Conservation (phyloP, 2,888 invertebrate species). For the Leptopilina syphax region DNA sequence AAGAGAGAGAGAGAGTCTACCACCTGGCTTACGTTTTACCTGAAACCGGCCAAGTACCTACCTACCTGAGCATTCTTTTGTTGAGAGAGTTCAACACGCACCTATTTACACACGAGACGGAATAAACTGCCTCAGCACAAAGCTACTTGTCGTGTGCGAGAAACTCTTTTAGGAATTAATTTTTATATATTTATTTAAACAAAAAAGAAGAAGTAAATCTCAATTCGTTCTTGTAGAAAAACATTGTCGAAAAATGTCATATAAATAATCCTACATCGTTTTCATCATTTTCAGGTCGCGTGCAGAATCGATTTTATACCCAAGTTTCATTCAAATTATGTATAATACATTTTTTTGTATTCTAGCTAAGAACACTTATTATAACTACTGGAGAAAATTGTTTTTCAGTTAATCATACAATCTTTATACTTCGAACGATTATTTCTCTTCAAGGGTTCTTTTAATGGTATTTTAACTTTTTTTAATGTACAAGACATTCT, state of each 20-base stretch:
- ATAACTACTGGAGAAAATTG: no score
- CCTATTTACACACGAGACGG: slow-evolving; percentile 51
- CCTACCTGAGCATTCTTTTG: slow-evolving; percentile 71
- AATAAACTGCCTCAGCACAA: slow-evolving; percentile 49
- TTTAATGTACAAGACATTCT: no score
- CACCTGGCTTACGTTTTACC: slow-evolving; percentile 73
- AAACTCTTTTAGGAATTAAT: slow-evolving; percentile 61
- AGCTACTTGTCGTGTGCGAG: slow-evolving; percentile 58
- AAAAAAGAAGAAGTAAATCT: background rate
- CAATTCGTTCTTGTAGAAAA: background rate
- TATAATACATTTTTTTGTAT: background rate
- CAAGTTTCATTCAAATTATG: slow-evolving; percentile 20
- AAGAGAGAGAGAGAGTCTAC: slow-evolving; percentile 68
- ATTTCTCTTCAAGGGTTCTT: no score
- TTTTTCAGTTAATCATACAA: no score
- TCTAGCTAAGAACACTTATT: background rate
- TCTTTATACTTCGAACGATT: no score
- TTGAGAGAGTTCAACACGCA: slow-evolving; percentile 58
- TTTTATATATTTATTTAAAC: slow-evolving; percentile 2
- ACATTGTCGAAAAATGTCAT: no score
- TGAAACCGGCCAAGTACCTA: slow-evolving; percentile 62
- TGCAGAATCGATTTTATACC: slow-evolving; percentile 25
- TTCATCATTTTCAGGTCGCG: slow-evolving; percentile 17
- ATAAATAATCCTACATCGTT: background rate
- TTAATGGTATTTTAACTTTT: no score